phyloP scores from a whole-genome alignment of 2,888 invertebrate species.

The Oxycera nigricornis region DNA sequence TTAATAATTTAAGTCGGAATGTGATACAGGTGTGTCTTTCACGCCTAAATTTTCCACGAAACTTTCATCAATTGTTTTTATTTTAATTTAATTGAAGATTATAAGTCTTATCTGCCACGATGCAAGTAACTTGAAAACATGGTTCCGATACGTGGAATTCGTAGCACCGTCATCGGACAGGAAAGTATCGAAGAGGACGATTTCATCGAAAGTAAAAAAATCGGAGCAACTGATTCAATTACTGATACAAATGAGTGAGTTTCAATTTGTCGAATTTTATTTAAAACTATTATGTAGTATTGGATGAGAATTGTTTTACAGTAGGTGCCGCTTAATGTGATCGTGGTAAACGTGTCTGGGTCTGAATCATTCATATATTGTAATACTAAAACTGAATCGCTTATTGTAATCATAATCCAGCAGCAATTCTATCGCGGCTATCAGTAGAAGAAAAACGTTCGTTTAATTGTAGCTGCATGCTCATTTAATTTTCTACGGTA shows the following conservation, averaged over 20 bases:
- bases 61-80: conserved; percentile 41
- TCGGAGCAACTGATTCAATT: conserved; percentile 59
- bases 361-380: too few species aligned
- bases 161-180: conserved; percentile 52
- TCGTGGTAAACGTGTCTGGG: too few species aligned
- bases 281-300: too few species aligned
- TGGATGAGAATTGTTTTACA: too few species aligned
- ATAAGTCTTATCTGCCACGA: conserved; percentile 57
- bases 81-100: conserved; percentile 49
- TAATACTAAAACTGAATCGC: too few species aligned
- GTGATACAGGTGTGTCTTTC: conserved; percentile 73
- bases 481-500: too few species aligned
- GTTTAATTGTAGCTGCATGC: too few species aligned
- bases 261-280: too few species aligned
- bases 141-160: conserved; percentile 57
- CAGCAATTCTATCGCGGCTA: too few species aligned
- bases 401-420: too few species aligned
- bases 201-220: conserved; percentile 53
- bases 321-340: too few species aligned
- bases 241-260: conserved; percentile 56
- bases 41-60: not conserved
- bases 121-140: conserved; percentile 55
- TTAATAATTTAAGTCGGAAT: conserved; percentile 76
- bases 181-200: conserved; percentile 54
- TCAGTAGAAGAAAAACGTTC: too few species aligned